A percentile compares a stretch with the other conserved stretches of the same genome.
phyloP scores from a whole-genome alignment of 2,113 vertebrate genomes.

The Perca flavescens region DNA sequence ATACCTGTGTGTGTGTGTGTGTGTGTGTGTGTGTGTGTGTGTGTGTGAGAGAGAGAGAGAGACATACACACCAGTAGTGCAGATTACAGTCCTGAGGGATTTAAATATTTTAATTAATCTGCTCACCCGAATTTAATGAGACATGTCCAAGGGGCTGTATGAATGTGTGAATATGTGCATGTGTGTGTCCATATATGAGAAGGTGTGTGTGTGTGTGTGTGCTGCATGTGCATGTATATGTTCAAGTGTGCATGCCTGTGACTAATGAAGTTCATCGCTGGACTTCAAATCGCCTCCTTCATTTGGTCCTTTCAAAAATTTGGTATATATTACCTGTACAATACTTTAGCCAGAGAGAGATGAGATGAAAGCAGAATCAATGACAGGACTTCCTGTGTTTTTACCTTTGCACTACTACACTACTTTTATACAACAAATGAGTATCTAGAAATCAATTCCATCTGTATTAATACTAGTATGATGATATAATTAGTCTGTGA shows the following conservation, averaged over 20 bases:
- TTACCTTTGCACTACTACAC: conserved; percentile 13
- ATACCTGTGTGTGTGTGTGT: conserved; percentile 16
- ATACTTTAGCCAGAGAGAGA: conserved; percentile 17
- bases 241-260: conserved; percentile 76
- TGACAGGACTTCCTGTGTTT: conserved; percentile 32
- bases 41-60: conserved; percentile 32
- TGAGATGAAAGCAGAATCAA: conserved; percentile 33
- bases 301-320: conserved; percentile 48
- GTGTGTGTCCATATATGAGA: conserved; percentile 3
- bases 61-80: conserved; percentile 50
- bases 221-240: conserved; percentile 55
- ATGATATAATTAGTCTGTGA: conserved; percentile 79
- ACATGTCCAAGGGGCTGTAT: conserved; percentile 72
- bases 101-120: conserved; percentile 85
- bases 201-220: conserved; percentile 17
- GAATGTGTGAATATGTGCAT: conserved; percentile 51
- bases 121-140: conserved; percentile 83
- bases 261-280: conserved; percentile 79
- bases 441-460: conserved; percentile 59
- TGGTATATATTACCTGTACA: conserved; percentile 36
- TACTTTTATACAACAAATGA: conserved; percentile 49
- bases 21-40: conserved; percentile 12
- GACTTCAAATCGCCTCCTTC: conserved; percentile 70
- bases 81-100: conserved; percentile 73
- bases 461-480: conserved; percentile 74